These are phyloP conservation scores for Myopa tessellatipennis DNA, from an alignment of 2,888 invertebrate genomes.

Conservation along the genomic window DNA sequence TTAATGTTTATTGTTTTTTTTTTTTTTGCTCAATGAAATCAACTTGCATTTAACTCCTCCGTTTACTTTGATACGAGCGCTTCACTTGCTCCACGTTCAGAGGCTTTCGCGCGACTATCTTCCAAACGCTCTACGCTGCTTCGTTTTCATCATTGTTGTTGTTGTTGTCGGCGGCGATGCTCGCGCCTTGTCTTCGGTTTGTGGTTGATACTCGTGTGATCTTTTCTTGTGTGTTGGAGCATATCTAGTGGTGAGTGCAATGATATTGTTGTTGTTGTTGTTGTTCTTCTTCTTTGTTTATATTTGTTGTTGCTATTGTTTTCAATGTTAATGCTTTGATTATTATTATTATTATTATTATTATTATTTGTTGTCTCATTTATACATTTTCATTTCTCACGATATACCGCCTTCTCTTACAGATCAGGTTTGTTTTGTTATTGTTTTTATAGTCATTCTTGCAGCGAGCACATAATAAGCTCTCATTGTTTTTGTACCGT, in stretches of 20 bases:
- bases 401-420: too few relatives aligned
- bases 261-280: not conserved
- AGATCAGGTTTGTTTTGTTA: too few relatives aligned
- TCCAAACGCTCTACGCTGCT: slow-evolving; percentile 15
- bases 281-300: not conserved
- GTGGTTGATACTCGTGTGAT: not conserved
- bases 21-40: too few relatives aligned
- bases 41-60: not conserved
- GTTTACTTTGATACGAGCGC: slow-evolving; percentile 9
- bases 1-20: not conserved
- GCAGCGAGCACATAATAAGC: too few relatives aligned
- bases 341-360: too few relatives aligned
- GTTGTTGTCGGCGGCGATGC: slow-evolving; percentile 1
- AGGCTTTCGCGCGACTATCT: slow-evolving; percentile 31
- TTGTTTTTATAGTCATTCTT: too few relatives aligned
- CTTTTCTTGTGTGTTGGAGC: too few relatives aligned
- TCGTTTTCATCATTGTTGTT: not conserved
- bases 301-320: not conserved
- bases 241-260: too few relatives aligned
- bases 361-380: too few relatives aligned
- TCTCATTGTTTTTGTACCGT: too few relatives aligned
- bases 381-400: too few relatives aligned
- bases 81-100: slow-evolving; percentile 31
- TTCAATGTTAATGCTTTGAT: not conserved
- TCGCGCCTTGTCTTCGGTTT: not conserved